phyloP scores from a whole-genome alignment of 37 sponge, comb jelly and placozoan species.

The Theonella swinhoei region DNA sequence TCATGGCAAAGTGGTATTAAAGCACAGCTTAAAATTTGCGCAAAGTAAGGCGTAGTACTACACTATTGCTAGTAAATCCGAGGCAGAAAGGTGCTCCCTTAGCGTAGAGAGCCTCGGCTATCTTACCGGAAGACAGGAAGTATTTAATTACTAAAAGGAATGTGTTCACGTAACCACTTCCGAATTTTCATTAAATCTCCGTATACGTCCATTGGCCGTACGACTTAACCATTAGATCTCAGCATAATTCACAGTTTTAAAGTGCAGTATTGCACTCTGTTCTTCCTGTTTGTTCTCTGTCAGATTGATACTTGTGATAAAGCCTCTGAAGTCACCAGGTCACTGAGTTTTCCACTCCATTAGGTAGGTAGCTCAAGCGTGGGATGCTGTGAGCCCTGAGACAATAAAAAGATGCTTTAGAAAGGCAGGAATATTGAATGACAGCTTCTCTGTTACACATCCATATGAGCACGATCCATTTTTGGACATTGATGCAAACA shows the following conservation, averaged over 20 bases:
- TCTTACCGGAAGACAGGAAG: slow-evolving; percentile 48
- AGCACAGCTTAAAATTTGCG: not conserved
- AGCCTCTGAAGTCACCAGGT: slow-evolving; percentile 49
- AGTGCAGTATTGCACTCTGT: slow-evolving; percentile 14
- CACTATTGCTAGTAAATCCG: slow-evolving; percentile 60
- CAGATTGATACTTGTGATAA: slow-evolving; percentile 30
- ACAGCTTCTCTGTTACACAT: not conserved
- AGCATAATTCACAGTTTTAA: slow-evolving; percentile 37
- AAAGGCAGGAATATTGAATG: slow-evolving; percentile 41
- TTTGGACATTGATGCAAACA: slow-evolving; percentile 1
- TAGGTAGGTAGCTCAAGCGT: slow-evolving; percentile 63
- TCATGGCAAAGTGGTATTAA: not conserved
- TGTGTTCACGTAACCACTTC: slow-evolving; percentile 47
- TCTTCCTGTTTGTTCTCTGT: slow-evolving; percentile 26
- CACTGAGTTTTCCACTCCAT: slow-evolving; percentile 58
- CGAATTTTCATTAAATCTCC: no score
- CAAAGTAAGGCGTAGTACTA: slow-evolving; percentile 1
- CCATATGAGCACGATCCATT: not conserved
- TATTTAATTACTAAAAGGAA: no score
- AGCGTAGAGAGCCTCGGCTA: slow-evolving; percentile 27
- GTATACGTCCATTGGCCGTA: no score
- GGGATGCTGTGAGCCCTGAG: slow-evolving; percentile 40
- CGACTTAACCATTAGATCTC: slow-evolving; percentile 62
- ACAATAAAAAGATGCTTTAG: slow-evolving; percentile 65
- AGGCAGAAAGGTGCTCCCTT: slow-evolving; percentile 64